A percentile compares a stretch with the other conserved stretches of the same genome.
Evolutionary conservation across 2,113 vertebrate species (phyloP).

Genomic region (Tragelaphus imberbis): DNA sequence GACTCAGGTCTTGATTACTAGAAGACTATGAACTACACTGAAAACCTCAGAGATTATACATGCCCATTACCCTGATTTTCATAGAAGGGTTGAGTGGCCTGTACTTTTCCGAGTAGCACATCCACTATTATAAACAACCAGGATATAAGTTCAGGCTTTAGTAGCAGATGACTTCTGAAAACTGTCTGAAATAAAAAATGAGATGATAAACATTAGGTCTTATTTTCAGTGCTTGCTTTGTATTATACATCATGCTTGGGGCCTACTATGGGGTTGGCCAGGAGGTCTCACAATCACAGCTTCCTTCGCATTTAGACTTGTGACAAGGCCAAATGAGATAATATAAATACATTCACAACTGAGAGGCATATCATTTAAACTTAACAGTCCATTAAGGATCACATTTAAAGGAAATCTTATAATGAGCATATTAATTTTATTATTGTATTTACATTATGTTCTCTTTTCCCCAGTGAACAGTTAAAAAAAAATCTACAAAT

Average conservation of each 20-base stretch:
- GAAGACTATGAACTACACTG: not conserved
- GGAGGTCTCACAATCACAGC: not conserved
- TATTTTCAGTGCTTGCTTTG: not conserved
- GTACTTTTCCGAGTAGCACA: not conserved
- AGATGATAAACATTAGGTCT: not conserved
- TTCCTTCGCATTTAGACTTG: not conserved
- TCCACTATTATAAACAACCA: not conserved
- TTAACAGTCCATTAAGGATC: not conserved
- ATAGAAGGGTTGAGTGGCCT: not conserved
- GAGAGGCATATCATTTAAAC: not conserved
- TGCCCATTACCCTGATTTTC: not conserved
- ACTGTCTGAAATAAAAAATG: not conserved
- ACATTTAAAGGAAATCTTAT: not conserved
- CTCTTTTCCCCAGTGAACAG: not conserved
- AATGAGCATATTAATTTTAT: not conserved
- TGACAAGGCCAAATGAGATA: not conserved
- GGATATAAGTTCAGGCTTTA: not conserved
- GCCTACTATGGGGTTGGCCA: not conserved
- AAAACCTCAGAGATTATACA: not conserved
- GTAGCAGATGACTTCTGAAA: not conserved
- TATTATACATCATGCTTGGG: not conserved
- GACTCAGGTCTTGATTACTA: not conserved
- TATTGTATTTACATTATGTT: not conserved
- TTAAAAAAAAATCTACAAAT: not conserved
- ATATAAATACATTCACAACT: not conserved